Evolutionary conservation across 2,797 vertebrate species (phyloP).

Genomic region (Helicolenus hilgendorfi): DNA sequence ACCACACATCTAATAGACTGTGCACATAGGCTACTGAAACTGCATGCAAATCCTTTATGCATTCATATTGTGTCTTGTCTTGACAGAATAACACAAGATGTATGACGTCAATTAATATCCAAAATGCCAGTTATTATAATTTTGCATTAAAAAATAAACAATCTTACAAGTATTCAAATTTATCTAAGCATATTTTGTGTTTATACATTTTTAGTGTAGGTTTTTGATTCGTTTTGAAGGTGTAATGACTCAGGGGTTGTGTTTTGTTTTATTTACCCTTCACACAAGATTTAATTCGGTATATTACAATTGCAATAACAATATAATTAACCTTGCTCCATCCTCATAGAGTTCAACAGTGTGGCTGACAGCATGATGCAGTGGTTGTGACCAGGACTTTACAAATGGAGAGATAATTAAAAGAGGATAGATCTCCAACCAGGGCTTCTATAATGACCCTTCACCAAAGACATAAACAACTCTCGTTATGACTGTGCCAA

Average conservation of each 20-base stretch:
- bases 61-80: background rate
- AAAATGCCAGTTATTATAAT: background rate
- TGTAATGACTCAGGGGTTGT: background rate
- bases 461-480: slow-evolving; percentile 72
- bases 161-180: background rate
- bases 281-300: slow-evolving; percentile 16
- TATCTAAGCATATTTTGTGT: background rate
- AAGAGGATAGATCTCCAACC: slow-evolving; percentile 59
- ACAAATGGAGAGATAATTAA: slow-evolving; percentile 74
- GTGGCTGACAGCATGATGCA: slow-evolving; percentile 49
- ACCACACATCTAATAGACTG: background rate
- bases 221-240: background rate
- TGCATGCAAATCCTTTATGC: background rate
- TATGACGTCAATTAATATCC: background rate
- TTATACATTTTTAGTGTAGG: background rate
- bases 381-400: slow-evolving; percentile 47
- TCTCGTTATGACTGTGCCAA: slow-evolving; percentile 58
- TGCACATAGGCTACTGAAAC: background rate
- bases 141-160: background rate
- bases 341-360: slow-evolving; percentile 58
- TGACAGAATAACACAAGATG: background rate
- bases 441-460: slow-evolving; percentile 56
- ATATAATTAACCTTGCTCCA: slow-evolving; percentile 59
- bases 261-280: slow-evolving; percentile 20
- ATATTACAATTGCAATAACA: slow-evolving; percentile 40